Conservation (phyloP, 2,113 vertebrate genomes). For the Oreochromis spilurus region DNA sequence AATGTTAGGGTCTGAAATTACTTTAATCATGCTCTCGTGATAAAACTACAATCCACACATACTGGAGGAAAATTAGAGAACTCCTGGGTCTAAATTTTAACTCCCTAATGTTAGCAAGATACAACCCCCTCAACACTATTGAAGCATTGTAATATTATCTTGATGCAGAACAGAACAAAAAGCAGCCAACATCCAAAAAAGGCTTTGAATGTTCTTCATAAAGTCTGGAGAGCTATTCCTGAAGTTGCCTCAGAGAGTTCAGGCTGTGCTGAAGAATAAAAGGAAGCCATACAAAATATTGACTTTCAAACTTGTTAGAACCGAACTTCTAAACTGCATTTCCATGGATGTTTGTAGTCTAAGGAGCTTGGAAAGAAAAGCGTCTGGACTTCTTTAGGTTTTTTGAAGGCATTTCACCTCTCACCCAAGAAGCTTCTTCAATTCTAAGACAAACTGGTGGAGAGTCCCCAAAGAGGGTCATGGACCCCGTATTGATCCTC, state of each 20-base stretch:
- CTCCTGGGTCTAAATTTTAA: neutral
- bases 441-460: neutral
- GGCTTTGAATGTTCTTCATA: neutral
- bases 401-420: neutral
- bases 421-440: neutral
- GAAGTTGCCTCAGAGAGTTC: neutral
- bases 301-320: neutral
- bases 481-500: neutral
- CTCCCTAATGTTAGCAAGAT: neutral
- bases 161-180: neutral
- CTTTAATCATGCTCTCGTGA: neutral
- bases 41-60: neutral
- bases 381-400: neutral
- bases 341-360: neutral
- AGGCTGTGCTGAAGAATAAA: neutral
- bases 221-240: neutral
- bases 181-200: neutral
- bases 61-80: neutral
- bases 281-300: neutral
- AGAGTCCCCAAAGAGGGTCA: neutral
- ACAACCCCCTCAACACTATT: neutral
- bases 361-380: rapidly evolving
- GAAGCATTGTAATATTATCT: neutral
- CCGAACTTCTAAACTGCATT: neutral
- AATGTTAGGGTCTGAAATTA: neutral